Evolutionary conservation across 2,888 invertebrate species (phyloP).

Genomic region (Ommatoiulus sabulosus): DNA sequence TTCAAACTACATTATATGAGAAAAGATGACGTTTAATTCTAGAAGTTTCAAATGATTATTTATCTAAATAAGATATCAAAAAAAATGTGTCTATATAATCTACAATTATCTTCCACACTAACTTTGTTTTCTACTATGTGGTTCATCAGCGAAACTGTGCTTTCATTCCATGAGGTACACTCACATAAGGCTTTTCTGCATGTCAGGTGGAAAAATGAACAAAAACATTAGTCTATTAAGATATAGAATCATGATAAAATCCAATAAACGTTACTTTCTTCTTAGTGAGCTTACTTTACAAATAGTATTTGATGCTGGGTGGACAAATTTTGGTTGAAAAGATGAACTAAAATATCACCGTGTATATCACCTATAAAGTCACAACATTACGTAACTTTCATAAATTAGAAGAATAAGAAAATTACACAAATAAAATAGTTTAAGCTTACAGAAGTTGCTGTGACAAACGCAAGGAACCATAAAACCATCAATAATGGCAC

Average conservation of each 20-base stretch:
- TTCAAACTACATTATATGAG: background rate
- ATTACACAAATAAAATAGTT: background rate
- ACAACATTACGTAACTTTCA: too few species aligned
- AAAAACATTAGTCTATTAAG: background rate
- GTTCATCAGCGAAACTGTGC: constrained; percentile 10
- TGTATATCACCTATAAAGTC: background rate
- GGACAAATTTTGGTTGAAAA: background rate
- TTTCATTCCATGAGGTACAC: background rate
- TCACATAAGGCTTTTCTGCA: background rate
- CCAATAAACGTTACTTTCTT: background rate
- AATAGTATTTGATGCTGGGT: background rate
- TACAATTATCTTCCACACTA: too few species aligned
- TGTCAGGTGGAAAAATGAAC: background rate
- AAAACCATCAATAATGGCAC: background rate
- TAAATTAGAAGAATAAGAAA: background rate
- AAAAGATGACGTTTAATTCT: too few species aligned
- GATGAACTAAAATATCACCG: background rate
- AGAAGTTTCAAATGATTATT: too few species aligned
- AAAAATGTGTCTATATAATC: too few species aligned
- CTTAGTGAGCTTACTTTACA: background rate
- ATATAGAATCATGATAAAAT: too few species aligned
- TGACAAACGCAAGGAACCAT: constrained; percentile 26
- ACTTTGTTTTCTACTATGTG: background rate
- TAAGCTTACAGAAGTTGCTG: background rate
- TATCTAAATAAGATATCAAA: too few species aligned